These are phyloP conservation scores for Excalfactoria chinensis DNA, from an alignment of 2,113 vertebrate genomes.

Conservation along the genomic window DNA sequence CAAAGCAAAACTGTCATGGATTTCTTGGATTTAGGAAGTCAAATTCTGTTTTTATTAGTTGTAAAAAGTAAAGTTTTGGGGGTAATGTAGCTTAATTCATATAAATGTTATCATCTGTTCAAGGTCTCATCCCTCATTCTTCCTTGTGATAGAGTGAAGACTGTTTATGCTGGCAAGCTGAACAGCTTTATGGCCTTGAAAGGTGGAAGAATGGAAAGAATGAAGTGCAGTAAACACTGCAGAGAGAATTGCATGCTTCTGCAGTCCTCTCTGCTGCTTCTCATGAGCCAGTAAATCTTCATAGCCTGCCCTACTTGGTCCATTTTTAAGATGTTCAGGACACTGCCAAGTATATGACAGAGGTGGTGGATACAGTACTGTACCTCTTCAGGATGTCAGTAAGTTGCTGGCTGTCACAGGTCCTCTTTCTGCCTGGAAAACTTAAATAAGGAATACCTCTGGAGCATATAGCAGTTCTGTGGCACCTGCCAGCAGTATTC, in stretches of 20 bases:
- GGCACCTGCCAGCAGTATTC: not conserved
- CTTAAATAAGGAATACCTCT: not conserved
- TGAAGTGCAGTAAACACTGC: not conserved
- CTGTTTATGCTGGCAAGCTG: not conserved
- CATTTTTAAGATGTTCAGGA: not conserved
- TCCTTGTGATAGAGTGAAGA: not conserved
- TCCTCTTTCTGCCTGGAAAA: not conserved
- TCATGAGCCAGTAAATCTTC: not conserved
- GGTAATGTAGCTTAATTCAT: not conserved
- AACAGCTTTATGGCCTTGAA: conserved; percentile 9
- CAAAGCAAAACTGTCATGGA: not conserved
- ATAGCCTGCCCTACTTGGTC: not conserved
- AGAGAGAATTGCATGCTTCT: not conserved
- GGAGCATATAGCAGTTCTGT: not conserved
- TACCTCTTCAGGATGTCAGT: not conserved
- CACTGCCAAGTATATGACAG: not conserved
- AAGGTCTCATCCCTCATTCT: not conserved
- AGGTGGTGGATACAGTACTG: not conserved
- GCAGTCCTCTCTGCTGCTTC: not conserved
- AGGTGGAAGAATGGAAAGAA: conserved; percentile 38
- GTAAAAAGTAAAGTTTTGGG: not conserved
- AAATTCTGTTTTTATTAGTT: not conserved
- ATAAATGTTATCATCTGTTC: not conserved
- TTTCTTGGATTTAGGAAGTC: not conserved
- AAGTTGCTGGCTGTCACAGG: not conserved